A percentile compares a stretch with the other conserved stretches of the same genome.
Conservation (phyloP, 2,113 vertebrate genomes). For the Conger conger region DNA sequence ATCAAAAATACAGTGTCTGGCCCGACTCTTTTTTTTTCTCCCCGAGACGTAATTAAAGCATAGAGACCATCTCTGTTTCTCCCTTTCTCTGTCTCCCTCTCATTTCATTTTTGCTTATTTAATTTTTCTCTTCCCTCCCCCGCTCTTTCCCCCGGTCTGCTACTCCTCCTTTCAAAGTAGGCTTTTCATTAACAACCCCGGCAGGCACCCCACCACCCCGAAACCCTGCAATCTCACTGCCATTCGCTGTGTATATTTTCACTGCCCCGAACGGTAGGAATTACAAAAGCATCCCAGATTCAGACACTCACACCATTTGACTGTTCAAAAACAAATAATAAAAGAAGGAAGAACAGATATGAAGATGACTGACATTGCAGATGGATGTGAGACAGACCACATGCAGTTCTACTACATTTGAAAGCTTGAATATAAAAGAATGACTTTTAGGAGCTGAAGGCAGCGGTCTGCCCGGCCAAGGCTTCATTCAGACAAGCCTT, state of each 20-base stretch:
- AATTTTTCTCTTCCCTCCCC: constrained; percentile 22
- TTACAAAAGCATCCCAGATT: neutral
- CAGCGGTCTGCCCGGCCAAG: too few species aligned
- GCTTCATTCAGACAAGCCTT: too few species aligned
- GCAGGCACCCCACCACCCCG: neutral
- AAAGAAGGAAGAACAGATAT: constrained; percentile 52
- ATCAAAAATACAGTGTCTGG: constrained; percentile 29
- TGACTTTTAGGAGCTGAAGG: too few species aligned
- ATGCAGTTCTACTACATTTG: constrained; percentile 38
- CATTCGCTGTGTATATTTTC: constrained; percentile 7
- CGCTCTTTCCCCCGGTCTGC: neutral
- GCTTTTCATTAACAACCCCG: constrained; percentile 22
- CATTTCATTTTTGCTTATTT: constrained; percentile 9
- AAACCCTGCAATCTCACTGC: neutral
- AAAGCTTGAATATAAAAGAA: too few species aligned
- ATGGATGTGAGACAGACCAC: constrained; percentile 47
- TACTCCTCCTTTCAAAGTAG: constrained; percentile 3
- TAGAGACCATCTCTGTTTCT: constrained; percentile 37
- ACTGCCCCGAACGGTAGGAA: neutral
- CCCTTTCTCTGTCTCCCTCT: neutral
- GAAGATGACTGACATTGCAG: constrained; percentile 53
- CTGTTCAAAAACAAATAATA: constrained; percentile 43
- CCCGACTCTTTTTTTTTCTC: neutral
- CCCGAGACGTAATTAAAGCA: constrained; percentile 31
- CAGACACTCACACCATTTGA: constrained; percentile 12